Evolutionary conservation across 2,113 vertebrate genomes (phyloP).

Genomic region (Larimichthys crocea): DNA sequence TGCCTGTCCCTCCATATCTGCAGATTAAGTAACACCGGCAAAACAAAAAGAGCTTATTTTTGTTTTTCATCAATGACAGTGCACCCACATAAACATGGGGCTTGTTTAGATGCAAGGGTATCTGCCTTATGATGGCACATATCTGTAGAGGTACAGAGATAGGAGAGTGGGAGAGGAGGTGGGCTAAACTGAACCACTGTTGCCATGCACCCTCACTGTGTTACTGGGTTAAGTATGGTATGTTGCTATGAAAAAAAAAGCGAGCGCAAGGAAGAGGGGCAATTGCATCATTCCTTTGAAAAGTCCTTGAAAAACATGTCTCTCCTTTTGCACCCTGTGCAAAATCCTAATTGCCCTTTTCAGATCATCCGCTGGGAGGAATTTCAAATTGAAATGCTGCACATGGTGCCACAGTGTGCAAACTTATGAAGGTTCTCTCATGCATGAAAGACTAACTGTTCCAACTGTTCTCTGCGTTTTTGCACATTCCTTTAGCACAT

Average conservation of each 20-base stretch:
- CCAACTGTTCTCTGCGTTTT: neutral
- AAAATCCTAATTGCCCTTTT: slow-evolving; percentile 65
- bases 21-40: slow-evolving; percentile 83
- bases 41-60: slow-evolving; percentile 86
- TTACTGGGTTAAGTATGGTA: slow-evolving; percentile 81
- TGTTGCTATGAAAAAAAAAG: slow-evolving; percentile 80
- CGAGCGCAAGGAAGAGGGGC: slow-evolving; percentile 73
- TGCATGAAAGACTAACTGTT: slow-evolving; percentile 20
- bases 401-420: slow-evolving; percentile 7
- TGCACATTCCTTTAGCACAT: neutral
- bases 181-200: slow-evolving; percentile 66
- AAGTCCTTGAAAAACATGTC: slow-evolving; percentile 76
- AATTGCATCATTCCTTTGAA: slow-evolving; percentile 81
- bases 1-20: slow-evolving; percentile 55
- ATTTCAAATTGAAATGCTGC: slow-evolving; percentile 52
- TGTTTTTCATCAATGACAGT: slow-evolving; percentile 80
- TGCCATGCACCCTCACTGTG: slow-evolving; percentile 81
- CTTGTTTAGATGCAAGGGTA: slow-evolving; percentile 52
- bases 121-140: slow-evolving; percentile 13
- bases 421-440: slow-evolving; percentile 19
- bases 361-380: slow-evolving; percentile 49
- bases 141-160: slow-evolving; percentile 1
- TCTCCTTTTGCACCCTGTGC: slow-evolving; percentile 48
- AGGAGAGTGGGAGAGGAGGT: slow-evolving; percentile 41
- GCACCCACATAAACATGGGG: slow-evolving; percentile 60